phyloP scores from a whole-genome alignment of 2,888 invertebrate species.

The Phanerotoma sp. region DNA sequence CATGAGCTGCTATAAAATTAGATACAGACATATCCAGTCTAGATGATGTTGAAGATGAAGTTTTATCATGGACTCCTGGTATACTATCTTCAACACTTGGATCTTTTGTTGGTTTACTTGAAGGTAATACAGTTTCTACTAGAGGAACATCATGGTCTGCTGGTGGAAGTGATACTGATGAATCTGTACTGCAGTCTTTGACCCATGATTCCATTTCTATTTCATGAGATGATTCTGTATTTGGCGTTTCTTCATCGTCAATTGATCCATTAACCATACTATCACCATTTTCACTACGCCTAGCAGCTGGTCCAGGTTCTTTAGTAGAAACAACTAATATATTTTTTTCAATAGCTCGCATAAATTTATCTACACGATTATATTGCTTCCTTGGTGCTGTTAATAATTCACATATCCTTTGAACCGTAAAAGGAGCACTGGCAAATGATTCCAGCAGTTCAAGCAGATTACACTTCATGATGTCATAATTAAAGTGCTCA shows the following conservation, averaged over 20 bases:
- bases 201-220: conserved; percentile 55
- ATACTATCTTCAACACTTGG: neutral
- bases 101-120: conserved; percentile 9
- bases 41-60: neutral
- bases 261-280: conserved; percentile 54
- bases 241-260: conserved; percentile 42
- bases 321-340: conserved; percentile 76
- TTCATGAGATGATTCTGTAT: conserved; percentile 39
- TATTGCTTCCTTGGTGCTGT: conserved; percentile 92
- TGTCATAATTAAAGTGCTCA: conserved; percentile 86
- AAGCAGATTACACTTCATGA: conserved; percentile 79
- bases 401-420: conserved; percentile 91
- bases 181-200: conserved; percentile 47
- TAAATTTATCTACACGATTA: conserved; percentile 92
- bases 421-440: conserved; percentile 94
- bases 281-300: conserved; percentile 55
- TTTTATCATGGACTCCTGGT: neutral
- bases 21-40: conserved; percentile 7
- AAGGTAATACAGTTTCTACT: neutral
- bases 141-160: neutral
- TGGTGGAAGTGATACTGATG: conserved; percentile 35
- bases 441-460: conserved; percentile 81
- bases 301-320: conserved; percentile 56
- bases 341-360: conserved; percentile 95
- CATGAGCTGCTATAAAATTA: conserved; percentile 5